These are phyloP conservation scores for Muscicapa striata DNA, from an alignment of 2,797 vertebrate species.

Conservation along the genomic window DNA sequence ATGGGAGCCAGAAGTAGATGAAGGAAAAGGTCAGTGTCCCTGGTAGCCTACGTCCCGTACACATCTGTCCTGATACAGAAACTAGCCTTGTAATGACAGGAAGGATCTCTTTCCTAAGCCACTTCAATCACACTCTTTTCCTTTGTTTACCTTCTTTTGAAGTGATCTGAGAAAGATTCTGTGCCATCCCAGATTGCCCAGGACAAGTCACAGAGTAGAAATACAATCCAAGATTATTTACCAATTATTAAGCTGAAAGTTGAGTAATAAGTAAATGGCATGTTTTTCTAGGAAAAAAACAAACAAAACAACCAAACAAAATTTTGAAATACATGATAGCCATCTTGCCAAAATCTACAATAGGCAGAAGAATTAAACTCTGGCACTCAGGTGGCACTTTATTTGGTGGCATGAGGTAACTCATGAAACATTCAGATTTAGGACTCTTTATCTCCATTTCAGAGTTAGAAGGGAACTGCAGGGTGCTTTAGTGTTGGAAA, in stretches of 20 bases:
- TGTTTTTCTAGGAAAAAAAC: not conserved
- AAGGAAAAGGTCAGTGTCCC: not conserved
- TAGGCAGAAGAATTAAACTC: not conserved
- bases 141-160: not conserved
- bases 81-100: not conserved
- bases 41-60: not conserved
- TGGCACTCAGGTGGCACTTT: not conserved
- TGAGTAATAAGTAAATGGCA: not conserved
- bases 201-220: not conserved
- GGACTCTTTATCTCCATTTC: not conserved
- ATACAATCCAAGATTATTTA: not conserved
- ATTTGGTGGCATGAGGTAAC: not conserved
- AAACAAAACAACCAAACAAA: not conserved
- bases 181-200: not conserved
- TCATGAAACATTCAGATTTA: not conserved
- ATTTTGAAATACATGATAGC: not conserved
- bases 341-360: not conserved
- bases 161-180: not conserved
- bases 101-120: not conserved
- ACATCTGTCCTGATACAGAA: not conserved
- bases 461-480: not conserved
- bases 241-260: not conserved
- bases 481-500: not conserved
- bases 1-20: not conserved
- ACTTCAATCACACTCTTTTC: not conserved